A percentile compares a stretch with the other conserved stretches of the same genome.
phyloP scores from a whole-genome alignment of 2,113 vertebrate species.

The Circaetus cinerascens region DNA sequence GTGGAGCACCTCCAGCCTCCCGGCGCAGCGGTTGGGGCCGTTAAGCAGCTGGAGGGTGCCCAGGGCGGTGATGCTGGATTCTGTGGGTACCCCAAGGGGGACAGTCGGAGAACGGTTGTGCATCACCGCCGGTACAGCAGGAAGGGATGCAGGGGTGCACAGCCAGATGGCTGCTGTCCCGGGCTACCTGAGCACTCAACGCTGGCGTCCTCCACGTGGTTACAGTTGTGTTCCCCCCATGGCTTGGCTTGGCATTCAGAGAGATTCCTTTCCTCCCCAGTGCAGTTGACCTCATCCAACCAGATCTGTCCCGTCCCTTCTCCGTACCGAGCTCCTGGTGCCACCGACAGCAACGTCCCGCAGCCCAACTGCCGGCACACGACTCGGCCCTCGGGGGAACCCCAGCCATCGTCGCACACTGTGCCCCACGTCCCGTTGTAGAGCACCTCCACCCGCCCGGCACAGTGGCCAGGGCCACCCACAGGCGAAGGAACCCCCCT shows the following conservation, averaged over 20 bases:
- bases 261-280: not conserved
- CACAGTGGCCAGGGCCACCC: not conserved
- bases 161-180: too few relatives aligned
- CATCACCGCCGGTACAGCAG: rapidly evolving
- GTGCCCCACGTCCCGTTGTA: not conserved
- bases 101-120: not conserved
- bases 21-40: not conserved
- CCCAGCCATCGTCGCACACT: not conserved
- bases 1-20: not conserved
- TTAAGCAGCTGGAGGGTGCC: not conserved
- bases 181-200: constrained; percentile 7
- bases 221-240: not conserved
- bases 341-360: not conserved
- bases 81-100: not conserved
- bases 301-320: not conserved
- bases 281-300: constrained; percentile 24
- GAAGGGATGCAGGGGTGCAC: not conserved
- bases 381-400: not conserved
- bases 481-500: not conserved
- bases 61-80: not conserved
- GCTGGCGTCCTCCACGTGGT: not conserved
- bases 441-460: not conserved
- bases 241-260: not conserved
- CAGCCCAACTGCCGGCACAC: not conserved
- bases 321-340: not conserved